Evolutionary conservation across 35 echinoderm and acorn worm species (phyloP).

Genomic region (Anneissia japonica): DNA sequence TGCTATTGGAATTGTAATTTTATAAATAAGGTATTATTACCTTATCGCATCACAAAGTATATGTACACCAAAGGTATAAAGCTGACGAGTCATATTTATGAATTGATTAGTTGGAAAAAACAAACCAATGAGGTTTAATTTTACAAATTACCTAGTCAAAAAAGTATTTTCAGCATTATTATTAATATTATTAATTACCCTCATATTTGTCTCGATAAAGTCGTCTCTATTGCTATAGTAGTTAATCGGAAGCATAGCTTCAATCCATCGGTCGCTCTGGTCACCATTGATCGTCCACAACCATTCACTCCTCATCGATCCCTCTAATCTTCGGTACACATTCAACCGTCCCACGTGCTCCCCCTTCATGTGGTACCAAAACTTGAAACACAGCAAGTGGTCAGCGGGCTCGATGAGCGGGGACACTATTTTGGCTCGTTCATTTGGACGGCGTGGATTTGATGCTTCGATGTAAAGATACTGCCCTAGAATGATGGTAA

Average conservation of each 20-base stretch:
- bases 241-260: not conserved
- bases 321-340: not conserved
- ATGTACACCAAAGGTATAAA: no score
- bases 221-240: not conserved
- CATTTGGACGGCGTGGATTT: not conserved
- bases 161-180: no score
- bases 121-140: no score
- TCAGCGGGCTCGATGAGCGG: not conserved
- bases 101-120: no score
- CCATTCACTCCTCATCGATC: not conserved
- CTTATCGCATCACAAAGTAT: no score
- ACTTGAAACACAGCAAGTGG: not conserved
- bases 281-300: not conserved
- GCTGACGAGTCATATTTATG: no score
- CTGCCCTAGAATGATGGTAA: not conserved
- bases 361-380: not conserved
- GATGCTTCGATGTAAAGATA: not conserved
- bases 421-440: not conserved
- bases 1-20: no score
- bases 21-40: no score
- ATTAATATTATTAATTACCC: no score
- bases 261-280: not conserved
- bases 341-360: not conserved
- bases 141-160: no score
- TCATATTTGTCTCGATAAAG: not conserved